phyloP scores from a whole-genome alignment of 2,888 invertebrate genomes.

The Habrosyne pyritoides region DNA sequence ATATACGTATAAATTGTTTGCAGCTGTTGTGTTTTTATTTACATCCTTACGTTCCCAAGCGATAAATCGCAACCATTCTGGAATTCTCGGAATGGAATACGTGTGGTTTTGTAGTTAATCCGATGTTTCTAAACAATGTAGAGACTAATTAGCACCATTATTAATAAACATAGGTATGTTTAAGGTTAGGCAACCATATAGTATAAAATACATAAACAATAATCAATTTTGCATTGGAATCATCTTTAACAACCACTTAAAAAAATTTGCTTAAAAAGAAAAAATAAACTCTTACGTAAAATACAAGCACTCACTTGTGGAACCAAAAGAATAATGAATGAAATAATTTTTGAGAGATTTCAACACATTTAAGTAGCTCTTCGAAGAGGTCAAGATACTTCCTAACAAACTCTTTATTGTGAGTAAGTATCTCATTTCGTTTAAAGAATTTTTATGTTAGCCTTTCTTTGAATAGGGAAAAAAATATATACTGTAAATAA shows the following conservation, averaged over 20 bases:
- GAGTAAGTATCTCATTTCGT: conserved; percentile 18
- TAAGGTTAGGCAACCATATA: too few species aligned
- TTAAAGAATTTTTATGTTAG: background rate
- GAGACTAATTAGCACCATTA: too few species aligned
- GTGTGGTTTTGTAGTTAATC: background rate
- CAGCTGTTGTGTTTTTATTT: background rate
- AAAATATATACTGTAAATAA: too few species aligned
- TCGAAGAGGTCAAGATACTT: conserved; percentile 22
- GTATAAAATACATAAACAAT: too few species aligned
- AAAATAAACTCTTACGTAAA: background rate
- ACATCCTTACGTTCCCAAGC: background rate
- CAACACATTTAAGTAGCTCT: conserved; percentile 45
- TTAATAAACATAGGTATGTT: too few species aligned
- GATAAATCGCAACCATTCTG: background rate
- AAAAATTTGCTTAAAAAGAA: background rate
- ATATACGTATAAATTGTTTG: conserved; percentile 5
- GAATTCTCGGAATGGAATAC: background rate
- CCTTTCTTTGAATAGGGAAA: background rate
- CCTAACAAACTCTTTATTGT: conserved; percentile 24
- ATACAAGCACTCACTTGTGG: conserved; percentile 24
- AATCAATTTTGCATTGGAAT: too few species aligned
- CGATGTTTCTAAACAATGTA: background rate
- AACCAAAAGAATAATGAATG: conserved; percentile 46
- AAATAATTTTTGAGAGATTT: conserved; percentile 46
- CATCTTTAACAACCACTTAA: too few species aligned